phyloP scores from a whole-genome alignment of 2,797 vertebrate species.

The Chromobotia macracanthus region DNA sequence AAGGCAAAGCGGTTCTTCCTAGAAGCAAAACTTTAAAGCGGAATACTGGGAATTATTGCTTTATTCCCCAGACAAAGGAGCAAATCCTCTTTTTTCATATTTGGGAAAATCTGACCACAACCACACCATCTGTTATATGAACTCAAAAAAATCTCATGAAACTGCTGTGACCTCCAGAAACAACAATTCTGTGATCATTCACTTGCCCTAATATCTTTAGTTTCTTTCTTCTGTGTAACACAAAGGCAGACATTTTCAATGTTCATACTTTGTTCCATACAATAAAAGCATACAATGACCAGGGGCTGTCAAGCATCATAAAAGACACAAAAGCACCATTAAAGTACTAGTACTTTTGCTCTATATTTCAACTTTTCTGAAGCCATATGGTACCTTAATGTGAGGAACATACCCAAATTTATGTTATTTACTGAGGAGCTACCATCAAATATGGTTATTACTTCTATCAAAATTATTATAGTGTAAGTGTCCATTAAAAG shows the following conservation, averaged over 20 bases:
- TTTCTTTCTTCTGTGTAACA: not conserved
- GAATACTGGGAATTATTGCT: slow-evolving; percentile 28
- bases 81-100: slow-evolving; percentile 5
- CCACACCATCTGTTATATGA: slow-evolving; percentile 32
- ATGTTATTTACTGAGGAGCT: not conserved
- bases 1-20: not conserved
- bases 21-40: slow-evolving; percentile 41
- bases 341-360: not conserved
- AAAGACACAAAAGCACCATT: not conserved
- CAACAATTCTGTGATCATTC: slow-evolving; percentile 3
- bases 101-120: slow-evolving; percentile 17
- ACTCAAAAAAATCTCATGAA: not conserved
- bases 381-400: not conserved
- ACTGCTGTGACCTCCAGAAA: slow-evolving; percentile 6
- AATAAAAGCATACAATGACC: not conserved
- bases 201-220: not conserved
- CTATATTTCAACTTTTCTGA: not conserved
- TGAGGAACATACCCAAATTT: not conserved
- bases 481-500: not conserved
- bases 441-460: not conserved
- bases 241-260: not conserved
- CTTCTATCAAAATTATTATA: not conserved
- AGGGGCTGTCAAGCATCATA: not conserved
- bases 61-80: slow-evolving; percentile 24
- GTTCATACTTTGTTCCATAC: not conserved